Base-by-base conservation (phyloP, 2,888 invertebrate species). In the Sminthurinus aureus region DNA sequence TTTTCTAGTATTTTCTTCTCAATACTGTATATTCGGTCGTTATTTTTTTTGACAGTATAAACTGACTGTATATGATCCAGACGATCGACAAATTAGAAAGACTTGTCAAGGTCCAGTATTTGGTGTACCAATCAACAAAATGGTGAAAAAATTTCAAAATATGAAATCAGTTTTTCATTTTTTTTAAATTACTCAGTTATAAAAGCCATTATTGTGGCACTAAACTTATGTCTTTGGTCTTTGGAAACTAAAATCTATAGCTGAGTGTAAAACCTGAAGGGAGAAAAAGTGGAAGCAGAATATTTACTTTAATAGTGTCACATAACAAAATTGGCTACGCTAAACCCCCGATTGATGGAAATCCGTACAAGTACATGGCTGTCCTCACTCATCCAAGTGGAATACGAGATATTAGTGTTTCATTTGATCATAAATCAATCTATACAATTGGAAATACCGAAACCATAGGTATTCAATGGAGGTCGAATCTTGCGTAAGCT, bases 321-420 rank as follows among this genome's bases (percentile, higher is more conserved):
- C 85, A 85, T 24, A 88, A 88, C 67, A 87, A 87, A 79, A 73
- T 88, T 18, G 88, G 88, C 50, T 58, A 87, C 4, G 83, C 87
- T 67, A 87, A 87, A 58, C 87, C 87, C 0, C 88, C 88, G 12
- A 38, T 87, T 13, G 87, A 87, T 83, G 88, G 88, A 51, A 88
- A 88, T 82, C 87, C 87, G 0, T 86, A 85, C 75, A 87, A 87
- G 74, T 87, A 85, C 82, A 88, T 88, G 87, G 87, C 87, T 0
- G 85, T 88, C 12, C 83, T 87, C 15, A 84, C 85, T 12, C 88
- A 88, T 77, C 87, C 87, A 22, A 84, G 71, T 0, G 81, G 78
- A 13, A 78, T 75, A 8, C 1, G 75, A 52, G 52, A 75, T 50
- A 52, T 75, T 51, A n/a, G 51, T 18, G 12, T 79, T 13, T 13